phyloP scores from a whole-genome alignment of 2,113 vertebrate species.

The Cygnus atratus region DNA sequence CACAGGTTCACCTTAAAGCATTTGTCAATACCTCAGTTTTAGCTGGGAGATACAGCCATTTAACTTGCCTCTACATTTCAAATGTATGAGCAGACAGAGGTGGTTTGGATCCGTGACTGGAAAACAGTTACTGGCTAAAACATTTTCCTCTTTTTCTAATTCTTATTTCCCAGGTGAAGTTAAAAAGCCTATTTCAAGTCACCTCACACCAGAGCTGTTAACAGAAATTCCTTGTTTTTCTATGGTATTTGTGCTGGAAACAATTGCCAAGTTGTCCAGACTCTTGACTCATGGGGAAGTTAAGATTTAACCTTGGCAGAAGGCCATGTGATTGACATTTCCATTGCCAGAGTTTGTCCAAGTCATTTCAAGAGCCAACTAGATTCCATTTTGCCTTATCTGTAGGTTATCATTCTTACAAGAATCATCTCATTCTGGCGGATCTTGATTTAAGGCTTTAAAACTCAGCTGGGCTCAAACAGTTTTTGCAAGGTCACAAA shows the following conservation, averaged over 20 bases:
- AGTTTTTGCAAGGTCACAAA: slow-evolving; percentile 75
- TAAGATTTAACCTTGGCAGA: slow-evolving; percentile 69
- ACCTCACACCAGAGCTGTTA: slow-evolving; percentile 10
- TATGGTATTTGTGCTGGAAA: slow-evolving; percentile 27
- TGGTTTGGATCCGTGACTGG: not conserved
- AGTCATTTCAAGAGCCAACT: slow-evolving; percentile 65
- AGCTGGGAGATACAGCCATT: not conserved
- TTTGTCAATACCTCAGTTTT: not conserved
- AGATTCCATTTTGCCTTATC: slow-evolving; percentile 74
- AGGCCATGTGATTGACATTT: slow-evolving; percentile 72
- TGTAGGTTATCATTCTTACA: slow-evolving; percentile 73
- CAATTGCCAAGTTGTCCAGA: slow-evolving; percentile 37
- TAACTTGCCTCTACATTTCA: not conserved
- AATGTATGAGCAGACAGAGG: not conserved
- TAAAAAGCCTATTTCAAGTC: slow-evolving; percentile 16
- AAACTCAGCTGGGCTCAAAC: slow-evolving; percentile 66
- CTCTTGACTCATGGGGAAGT: slow-evolving; percentile 31
- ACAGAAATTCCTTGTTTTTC: slow-evolving; percentile 22
- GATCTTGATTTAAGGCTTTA: slow-evolving; percentile 78
- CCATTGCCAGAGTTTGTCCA: slow-evolving; percentile 57
- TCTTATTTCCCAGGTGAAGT: not conserved
- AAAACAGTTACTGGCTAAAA: not conserved
- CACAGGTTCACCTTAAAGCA: not conserved
- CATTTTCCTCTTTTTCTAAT: not conserved
- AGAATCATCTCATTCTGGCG: slow-evolving; percentile 63